Percentiles rank a stretch among this genome's conserved stretches.
Conservation (phyloP, 2,113 vertebrate genomes). For the Panurus biarmicus region DNA sequence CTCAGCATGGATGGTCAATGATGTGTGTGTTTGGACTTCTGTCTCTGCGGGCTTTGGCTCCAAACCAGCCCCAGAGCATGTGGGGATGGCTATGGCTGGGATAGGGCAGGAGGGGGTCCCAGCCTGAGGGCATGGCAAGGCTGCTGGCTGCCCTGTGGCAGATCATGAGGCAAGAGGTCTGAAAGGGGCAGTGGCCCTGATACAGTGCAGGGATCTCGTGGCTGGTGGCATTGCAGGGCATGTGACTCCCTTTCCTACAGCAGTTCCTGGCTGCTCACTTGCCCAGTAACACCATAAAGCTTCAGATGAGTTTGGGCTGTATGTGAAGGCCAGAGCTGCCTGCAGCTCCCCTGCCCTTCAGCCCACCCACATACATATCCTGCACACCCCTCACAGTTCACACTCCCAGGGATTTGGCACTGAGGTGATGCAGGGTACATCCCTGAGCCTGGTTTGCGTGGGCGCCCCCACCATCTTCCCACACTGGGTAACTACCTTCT, state of each 20-base stretch:
- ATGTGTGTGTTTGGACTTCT: background rate
- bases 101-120: background rate
- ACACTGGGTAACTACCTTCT: constrained; percentile 2
- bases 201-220: rapidly evolving
- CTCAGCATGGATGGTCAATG: rapidly evolving
- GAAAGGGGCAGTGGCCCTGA: background rate
- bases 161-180: background rate
- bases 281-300: background rate
- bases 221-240: background rate
- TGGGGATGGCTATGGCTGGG: background rate
- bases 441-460: background rate
- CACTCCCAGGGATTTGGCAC: rapidly evolving
- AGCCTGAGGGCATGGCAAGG: background rate
- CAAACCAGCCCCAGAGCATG: background rate
- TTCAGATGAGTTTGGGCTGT: background rate
- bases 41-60: background rate
- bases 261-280: background rate
- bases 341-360: background rate
- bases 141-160: background rate
- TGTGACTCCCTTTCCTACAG: background rate
- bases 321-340: background rate
- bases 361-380: background rate
- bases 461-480: rapidly evolving
- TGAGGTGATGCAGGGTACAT: background rate
- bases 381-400: background rate